These are phyloP conservation scores for Lepidotrigona ventralis DNA, from an alignment of 1,140 invertebrate genomes.

Conservation along the genomic window DNA sequence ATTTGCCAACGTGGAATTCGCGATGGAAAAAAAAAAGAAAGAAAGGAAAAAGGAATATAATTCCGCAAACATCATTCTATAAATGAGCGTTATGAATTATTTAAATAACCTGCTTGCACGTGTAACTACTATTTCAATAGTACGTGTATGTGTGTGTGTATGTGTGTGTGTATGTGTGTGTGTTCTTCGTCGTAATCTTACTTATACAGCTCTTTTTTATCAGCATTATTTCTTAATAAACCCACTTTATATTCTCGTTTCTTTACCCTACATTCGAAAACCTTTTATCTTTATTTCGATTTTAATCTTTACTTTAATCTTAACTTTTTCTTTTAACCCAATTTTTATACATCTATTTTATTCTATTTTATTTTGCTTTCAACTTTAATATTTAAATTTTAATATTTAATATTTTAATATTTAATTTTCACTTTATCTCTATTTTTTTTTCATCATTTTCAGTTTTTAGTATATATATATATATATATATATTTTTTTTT, in stretches of 20 bases:
- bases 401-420: too few species aligned
- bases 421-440: too few species aligned
- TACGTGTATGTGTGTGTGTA: background rate
- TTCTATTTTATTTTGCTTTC: too few species aligned
- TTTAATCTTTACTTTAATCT: background rate
- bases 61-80: background rate
- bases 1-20: background rate
- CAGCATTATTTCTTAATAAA: background rate
- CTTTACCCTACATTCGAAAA: too few species aligned
- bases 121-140: background rate
- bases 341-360: too few species aligned
- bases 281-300: background rate
- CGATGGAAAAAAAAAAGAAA: background rate
- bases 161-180: too few species aligned
- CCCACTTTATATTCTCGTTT: background rate
- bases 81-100: slow-evolving; percentile 7
- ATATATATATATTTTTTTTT: too few species aligned
- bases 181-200: background rate
- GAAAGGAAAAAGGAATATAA: background rate
- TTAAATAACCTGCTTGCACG: slow-evolving; percentile 1
- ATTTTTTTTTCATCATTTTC: too few species aligned
- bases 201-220: background rate
- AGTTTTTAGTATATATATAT: too few species aligned
- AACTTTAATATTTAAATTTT: too few species aligned
- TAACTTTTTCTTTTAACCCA: too few species aligned